A percentile compares a stretch with the other conserved stretches of the same genome.
These are phyloP conservation scores for Apodemus agrarius DNA, from an alignment of 2,797 vertebrate genomes.

Conservation along the genomic window DNA sequence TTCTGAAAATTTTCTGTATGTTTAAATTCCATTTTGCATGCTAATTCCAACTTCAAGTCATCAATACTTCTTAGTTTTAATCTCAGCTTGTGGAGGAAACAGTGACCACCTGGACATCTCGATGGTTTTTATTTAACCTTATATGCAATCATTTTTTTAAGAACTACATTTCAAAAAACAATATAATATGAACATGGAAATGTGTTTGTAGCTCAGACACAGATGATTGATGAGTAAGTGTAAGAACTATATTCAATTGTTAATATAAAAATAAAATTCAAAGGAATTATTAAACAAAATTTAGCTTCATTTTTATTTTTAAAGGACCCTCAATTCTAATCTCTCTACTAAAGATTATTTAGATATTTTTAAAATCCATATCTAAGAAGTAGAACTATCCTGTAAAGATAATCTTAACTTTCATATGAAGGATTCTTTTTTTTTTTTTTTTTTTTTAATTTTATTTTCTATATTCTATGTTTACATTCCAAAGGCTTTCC, in stretches of 20 bases:
- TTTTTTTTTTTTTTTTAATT: too few species aligned
- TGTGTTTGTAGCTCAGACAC: not conserved
- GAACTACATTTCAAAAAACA: not conserved
- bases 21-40: not conserved
- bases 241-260: not conserved
- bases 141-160: not conserved
- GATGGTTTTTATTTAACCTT: not conserved
- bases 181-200: not conserved
- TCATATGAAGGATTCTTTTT: not conserved
- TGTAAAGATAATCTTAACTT: not conserved
- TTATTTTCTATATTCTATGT: too few species aligned
- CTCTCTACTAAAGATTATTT: not conserved
- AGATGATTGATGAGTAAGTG: not conserved
- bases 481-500: too few species aligned
- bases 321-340: not conserved
- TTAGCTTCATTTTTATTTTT: not conserved
- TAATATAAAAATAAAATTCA: not conserved
- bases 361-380: not conserved
- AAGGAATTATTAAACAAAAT: not conserved
- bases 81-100: not conserved
- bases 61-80: not conserved
- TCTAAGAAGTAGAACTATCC: not conserved
- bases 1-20: not conserved
- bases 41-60: not conserved
- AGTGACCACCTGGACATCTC: not conserved